Base-by-base conservation (phyloP, 2,113 vertebrate genomes). In the Brachypodius melanocephalos region DNA sequence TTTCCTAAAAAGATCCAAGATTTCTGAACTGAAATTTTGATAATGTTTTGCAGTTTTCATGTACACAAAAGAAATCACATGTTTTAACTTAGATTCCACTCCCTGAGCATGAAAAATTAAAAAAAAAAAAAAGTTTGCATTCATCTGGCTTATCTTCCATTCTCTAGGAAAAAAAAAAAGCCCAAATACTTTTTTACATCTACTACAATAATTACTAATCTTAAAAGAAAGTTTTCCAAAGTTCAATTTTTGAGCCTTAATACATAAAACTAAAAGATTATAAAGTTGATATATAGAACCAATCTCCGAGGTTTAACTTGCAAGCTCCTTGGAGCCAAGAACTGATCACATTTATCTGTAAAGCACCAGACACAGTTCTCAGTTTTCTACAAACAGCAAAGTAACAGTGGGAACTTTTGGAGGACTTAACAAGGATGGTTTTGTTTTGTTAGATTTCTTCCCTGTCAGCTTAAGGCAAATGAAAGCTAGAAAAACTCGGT, bases 311-410 rank as follows among this genome's bases (percentile, higher is more conserved):
- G 71, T 93, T 83, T 88, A 83, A 91, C 85, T 54, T 83, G 12
- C n/a, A 83, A 82, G 31, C 19, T 83, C 21, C 46, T 83, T 83
- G 59, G 52, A 88, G 81, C 21, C 81, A 80, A 73, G 21, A 85
- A 78, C 2, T 55, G 46, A 51, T 80, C 45, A 42, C 17, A 62
- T 77, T 95, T 96, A 94, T 95, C 94, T 91, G 36, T 51, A 96
- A 96, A 90, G 78, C 46, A 71, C 54, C 87, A 96, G 87, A 82
- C 15, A 55, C 24, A 51, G 5, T 65, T 91, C 46, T 59, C n/a
- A 58, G 10, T 62, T 66, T 62, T 93, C 66, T 88, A 21, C 3
- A 17, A 89, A 91, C 58, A 71, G 55, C n/a, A 52, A 93, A 76
- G 66, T 36, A 92, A 29, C n/a, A 89, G 66, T 32, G 12, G 59